phyloP scores from a whole-genome alignment of 23 tunicate genomes.

The Botrylloides violaceus region DNA sequence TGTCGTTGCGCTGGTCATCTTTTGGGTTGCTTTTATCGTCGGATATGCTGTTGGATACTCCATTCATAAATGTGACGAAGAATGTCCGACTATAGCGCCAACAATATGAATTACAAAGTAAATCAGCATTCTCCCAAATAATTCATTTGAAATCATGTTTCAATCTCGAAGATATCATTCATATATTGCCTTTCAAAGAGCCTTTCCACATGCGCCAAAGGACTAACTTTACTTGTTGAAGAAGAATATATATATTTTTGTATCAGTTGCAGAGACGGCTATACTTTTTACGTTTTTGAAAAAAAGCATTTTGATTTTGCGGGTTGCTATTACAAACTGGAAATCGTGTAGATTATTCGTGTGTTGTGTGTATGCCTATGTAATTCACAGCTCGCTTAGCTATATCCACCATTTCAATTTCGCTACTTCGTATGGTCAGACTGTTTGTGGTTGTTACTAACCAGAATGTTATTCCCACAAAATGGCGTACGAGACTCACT shows the following conservation, averaged over 20 bases:
- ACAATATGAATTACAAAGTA: no score
- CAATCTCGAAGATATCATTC: background rate
- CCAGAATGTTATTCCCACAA: no score
- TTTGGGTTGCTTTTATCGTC: constrained; percentile 24
- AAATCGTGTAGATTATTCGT: no score
- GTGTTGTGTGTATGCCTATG: no score
- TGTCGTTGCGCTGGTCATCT: constrained; percentile 16
- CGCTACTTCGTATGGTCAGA: no score
- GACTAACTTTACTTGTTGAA: no score
- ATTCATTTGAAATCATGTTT: background rate
- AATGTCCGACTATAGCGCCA: background rate
- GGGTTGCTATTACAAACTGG: no score
- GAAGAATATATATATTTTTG: constrained; percentile 33
- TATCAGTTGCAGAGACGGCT: constrained; percentile 30
- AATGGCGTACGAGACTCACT: no score
- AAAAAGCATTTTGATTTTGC: no score
- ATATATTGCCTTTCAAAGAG: background rate
- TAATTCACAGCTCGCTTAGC: no score
- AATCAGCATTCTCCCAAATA: background rate
- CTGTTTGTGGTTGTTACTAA: no score
- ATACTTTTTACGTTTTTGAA: constrained; percentile 5
- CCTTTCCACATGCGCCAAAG: background rate
- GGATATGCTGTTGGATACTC: constrained; percentile 67
- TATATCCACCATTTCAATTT: no score
- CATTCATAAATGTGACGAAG: constrained; percentile 39